Evolutionary conservation across 1,140 invertebrate genomes (phyloP).

Genomic region (Chlorops oryzae): DNA sequence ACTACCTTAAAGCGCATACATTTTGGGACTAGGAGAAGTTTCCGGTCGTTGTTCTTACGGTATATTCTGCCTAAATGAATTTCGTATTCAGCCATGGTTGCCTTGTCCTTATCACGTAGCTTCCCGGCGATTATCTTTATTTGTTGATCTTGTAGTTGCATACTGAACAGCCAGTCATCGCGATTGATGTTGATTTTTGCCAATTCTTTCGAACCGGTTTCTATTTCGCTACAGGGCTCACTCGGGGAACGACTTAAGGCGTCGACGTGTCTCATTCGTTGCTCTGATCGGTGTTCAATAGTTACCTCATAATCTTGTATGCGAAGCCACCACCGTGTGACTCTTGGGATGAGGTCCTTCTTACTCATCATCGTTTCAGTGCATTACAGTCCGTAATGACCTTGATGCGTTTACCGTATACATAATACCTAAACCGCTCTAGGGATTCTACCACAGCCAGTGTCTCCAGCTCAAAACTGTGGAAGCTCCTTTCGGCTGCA

Average conservation of each 20-base stretch:
- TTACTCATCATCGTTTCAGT: slow-evolving; percentile 31
- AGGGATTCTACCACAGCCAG: slow-evolving; percentile 23
- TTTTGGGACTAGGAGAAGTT: too few species aligned
- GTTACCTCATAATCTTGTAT: slow-evolving; percentile 20
- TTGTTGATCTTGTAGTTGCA: slow-evolving; percentile 2
- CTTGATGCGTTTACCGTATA: slow-evolving; percentile 13
- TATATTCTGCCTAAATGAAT: too few species aligned
- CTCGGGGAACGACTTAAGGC: slow-evolving; percentile 41
- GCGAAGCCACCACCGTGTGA: slow-evolving; percentile 15
- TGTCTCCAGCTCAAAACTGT: slow-evolving; percentile 28
- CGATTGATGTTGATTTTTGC: slow-evolving; percentile 1
- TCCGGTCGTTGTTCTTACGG: too few species aligned
- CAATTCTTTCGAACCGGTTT: not conserved
- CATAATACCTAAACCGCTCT: slow-evolving; percentile 22
- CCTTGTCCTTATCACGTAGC: too few species aligned
- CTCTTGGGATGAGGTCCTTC: slow-evolving; percentile 18
- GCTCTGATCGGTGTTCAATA: slow-evolving; percentile 18
- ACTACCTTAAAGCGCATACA: too few species aligned
- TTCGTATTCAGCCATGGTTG: too few species aligned
- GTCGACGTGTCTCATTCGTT: slow-evolving; percentile 39
- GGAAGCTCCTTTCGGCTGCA: not conserved
- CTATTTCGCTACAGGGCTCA: slow-evolving; percentile 18
- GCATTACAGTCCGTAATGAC: slow-evolving; percentile 30
- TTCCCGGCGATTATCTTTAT: too few species aligned
- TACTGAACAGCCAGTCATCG: not conserved